Percentiles rank a stretch among this genome's conserved stretches.
phyloP scores from a whole-genome alignment of 53 echinoderm and acorn worm species.

The Paracentrotus lividus region DNA sequence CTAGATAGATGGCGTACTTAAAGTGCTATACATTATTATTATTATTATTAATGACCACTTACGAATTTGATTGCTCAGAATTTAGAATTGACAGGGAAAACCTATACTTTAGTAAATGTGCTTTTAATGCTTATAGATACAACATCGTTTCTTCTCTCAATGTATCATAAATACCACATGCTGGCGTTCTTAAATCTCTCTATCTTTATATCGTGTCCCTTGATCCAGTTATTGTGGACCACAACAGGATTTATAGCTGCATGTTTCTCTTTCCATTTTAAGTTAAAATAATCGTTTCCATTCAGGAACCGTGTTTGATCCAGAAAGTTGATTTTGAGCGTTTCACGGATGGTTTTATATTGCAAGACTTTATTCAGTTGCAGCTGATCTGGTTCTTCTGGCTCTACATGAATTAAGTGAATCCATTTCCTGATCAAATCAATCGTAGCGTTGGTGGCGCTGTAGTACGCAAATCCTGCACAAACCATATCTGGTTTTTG shows the following conservation, averaged over 20 bases:
- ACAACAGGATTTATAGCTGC: conserved; percentile 59
- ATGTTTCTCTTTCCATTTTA: conserved; percentile 40
- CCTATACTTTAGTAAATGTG: no score
- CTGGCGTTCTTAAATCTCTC: conserved; percentile 70
- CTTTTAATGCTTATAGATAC: no score
- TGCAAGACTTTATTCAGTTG: conserved; percentile 14
- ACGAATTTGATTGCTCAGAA: no score
- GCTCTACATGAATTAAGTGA: conserved; percentile 25
- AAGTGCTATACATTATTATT: no score
- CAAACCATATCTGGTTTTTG: conserved; percentile 53
- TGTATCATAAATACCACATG: conserved; percentile 60
- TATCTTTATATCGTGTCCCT: conserved; percentile 72
- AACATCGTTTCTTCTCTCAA: no score
- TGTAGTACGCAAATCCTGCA: conserved; percentile 83
- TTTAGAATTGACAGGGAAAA: no score
- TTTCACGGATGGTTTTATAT: neutral
- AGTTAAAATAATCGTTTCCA: conserved; percentile 78
- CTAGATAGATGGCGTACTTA: no score
- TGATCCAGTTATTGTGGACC: conserved; percentile 88
- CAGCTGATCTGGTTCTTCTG: neutral
- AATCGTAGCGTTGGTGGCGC: conserved; percentile 59
- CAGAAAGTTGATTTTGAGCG: conserved; percentile 31
- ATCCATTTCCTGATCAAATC: conserved; percentile 75
- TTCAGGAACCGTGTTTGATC: conserved; percentile 73
- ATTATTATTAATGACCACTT: no score